Evolutionary conservation across 2,113 vertebrate species (phyloP).

Genomic region (Prietella phreatophila): DNA sequence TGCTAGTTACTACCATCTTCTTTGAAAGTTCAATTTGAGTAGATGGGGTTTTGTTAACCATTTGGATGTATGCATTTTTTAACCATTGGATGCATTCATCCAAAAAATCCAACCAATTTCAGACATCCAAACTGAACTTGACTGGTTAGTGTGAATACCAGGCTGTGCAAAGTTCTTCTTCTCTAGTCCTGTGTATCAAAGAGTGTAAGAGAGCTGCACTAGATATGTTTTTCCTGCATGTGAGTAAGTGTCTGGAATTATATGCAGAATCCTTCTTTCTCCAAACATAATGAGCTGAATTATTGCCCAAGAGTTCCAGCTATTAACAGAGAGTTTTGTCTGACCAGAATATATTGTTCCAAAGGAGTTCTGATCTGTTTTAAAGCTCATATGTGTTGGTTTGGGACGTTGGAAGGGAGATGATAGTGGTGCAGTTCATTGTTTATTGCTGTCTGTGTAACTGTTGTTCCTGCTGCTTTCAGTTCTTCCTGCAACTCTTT

Average conservation of each 20-base stretch:
- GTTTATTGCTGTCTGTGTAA: neutral
- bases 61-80: neutral
- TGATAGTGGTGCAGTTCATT: neutral
- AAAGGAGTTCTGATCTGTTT: neutral
- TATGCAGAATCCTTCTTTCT: neutral
- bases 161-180: neutral
- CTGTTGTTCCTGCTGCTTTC: neutral
- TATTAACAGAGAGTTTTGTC: neutral
- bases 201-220: neutral
- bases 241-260: neutral
- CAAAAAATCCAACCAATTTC: neutral
- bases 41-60: neutral
- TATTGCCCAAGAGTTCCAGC: neutral
- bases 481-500: neutral
- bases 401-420: neutral
- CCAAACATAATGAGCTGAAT: neutral
- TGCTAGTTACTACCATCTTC: too few relatives aligned
- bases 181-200: neutral
- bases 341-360: neutral
- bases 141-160: neutral
- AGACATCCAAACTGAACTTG: neutral
- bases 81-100: neutral
- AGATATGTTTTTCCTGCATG: neutral
- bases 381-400: neutral
- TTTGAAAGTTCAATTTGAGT: neutral